Conservation (phyloP, 2,888 invertebrate species). For the Nephrocerus scutellatus region DNA sequence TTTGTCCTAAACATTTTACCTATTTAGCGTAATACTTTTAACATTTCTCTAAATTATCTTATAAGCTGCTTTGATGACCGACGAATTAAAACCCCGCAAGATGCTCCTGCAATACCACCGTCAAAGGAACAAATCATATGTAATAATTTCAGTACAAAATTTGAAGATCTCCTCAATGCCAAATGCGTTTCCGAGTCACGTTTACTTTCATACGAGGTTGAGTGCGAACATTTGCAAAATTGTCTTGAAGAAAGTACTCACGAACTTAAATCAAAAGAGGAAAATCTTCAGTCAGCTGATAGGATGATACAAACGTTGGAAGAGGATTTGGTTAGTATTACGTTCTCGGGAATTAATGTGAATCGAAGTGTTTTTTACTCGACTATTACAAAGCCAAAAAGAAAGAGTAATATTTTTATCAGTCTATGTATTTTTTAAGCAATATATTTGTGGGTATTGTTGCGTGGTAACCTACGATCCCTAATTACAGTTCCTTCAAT, state of each 20-base stretch:
- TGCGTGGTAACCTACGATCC: too few relatives aligned
- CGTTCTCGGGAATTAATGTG: too few relatives aligned
- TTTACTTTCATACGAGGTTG: slow-evolving; percentile 40
- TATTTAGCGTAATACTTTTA: neutral
- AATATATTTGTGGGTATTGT: too few relatives aligned
- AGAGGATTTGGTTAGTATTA: slow-evolving; percentile 60
- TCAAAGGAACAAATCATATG: slow-evolving; percentile 42
- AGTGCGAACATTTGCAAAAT: slow-evolving; percentile 47
- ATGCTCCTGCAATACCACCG: slow-evolving; percentile 27
- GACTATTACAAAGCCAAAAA: neutral
- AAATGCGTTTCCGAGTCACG: slow-evolving; percentile 44
- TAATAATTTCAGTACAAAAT: slow-evolving; percentile 42
- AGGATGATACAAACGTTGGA: slow-evolving; percentile 51
- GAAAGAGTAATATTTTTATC: too few relatives aligned
- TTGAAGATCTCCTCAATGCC: slow-evolving; percentile 40
- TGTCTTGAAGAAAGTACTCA: slow-evolving; percentile 50
- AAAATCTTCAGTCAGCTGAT: slow-evolving; percentile 50
- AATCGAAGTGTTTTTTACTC: too few relatives aligned
- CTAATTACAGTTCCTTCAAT: too few relatives aligned
- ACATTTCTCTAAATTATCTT: neutral
- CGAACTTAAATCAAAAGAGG: slow-evolving; percentile 51
- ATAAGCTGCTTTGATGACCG: neutral
- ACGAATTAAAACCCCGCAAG: slow-evolving; percentile 23
- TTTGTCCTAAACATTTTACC: slow-evolving; percentile 1
- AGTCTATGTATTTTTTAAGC: too few relatives aligned